phyloP scores from a whole-genome alignment of 2,797 vertebrate genomes.

The Etheostoma perlongum region DNA sequence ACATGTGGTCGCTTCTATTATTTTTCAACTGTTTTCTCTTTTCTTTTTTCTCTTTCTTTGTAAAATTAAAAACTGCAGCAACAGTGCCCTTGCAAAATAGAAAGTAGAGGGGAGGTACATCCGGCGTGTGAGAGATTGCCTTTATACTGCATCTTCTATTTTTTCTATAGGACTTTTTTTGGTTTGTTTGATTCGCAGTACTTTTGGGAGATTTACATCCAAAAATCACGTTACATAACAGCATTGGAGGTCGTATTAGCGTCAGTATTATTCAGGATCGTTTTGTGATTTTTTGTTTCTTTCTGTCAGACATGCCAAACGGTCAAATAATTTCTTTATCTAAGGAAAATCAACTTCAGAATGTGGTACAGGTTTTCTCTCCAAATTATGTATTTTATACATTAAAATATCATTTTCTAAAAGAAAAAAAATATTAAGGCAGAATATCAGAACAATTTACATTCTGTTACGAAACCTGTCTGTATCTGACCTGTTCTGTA shows the following conservation, averaged over 20 bases:
- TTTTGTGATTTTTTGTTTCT: neutral
- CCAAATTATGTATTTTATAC: neutral
- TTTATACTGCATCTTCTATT: neutral
- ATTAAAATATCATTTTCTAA: no score
- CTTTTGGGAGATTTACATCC: neutral
- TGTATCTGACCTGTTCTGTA: no score
- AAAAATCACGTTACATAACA: neutral
- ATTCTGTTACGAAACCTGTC: no score
- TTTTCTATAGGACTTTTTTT: neutral
- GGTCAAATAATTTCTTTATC: neutral
- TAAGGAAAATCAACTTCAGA: neutral
- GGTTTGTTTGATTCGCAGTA: neutral
- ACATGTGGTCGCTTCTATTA: no score
- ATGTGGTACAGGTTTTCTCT: neutral
- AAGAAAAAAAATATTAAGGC: no score
- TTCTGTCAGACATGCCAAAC: neutral
- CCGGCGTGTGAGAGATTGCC: neutral
- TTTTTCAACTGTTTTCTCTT: no score
- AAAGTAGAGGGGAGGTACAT: no score
- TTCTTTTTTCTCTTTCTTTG: no score
- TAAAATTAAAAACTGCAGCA: no score
- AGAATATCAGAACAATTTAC: no score
- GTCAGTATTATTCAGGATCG: slow-evolving; percentile 7
- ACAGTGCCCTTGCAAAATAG: no score
- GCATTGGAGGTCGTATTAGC: slow-evolving; percentile 5